Evolutionary conservation across 2,888 invertebrate genomes (phyloP), one percentile per base, ranked within the genome.

Genomic region (Sphaeridia pumilis): DNA sequence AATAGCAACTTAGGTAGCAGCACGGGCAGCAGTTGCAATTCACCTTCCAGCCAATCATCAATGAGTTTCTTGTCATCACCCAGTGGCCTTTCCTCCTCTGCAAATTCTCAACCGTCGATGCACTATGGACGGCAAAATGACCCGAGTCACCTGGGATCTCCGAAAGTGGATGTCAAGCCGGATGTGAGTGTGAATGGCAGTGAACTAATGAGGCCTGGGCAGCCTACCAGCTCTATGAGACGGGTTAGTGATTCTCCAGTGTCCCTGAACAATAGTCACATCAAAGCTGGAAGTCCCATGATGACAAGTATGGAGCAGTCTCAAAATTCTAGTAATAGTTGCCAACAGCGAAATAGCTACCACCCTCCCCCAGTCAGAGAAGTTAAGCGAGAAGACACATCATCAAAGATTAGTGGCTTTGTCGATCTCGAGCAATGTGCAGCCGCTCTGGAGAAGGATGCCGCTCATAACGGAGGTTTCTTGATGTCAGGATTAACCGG

Each of bases 341-440:
- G n/a, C n/a, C n/a, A n/a, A n/a, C n/a, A n/a, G n/a, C 27, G 43
- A 35, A 42, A 56, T 31, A 52, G 52, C 5, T 44, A 49, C 21
- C 27, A 28, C 22, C 26, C 44, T 4, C 14, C 55, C 10, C 53
- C 47, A 22, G 4, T 50, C 67, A 83, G 88, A 21, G 87, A 88
- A 70, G 87, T 88, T 72, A 75, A 75, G 59, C 82, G 83, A 46
- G 85, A 86, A 67, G 86, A 87, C 1, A n/a, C n/a, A n/a, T n/a
- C n/a, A n/a, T n/a, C n/a, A n/a, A 61, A 62, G 14, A 85, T 86
- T 69, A 83, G 83, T 7, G 87, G 86, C 68, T 88, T 87, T 69
- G 83, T 84, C n/a, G 87, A 87, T 60, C 72, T 88, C 63, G 84
- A 84, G 66, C 82, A 84, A 67, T 85, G 85, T 71, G 87, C 87